phyloP scores from a whole-genome alignment of 2,113 vertebrate species.

The Dasyornis broadbenti region DNA sequence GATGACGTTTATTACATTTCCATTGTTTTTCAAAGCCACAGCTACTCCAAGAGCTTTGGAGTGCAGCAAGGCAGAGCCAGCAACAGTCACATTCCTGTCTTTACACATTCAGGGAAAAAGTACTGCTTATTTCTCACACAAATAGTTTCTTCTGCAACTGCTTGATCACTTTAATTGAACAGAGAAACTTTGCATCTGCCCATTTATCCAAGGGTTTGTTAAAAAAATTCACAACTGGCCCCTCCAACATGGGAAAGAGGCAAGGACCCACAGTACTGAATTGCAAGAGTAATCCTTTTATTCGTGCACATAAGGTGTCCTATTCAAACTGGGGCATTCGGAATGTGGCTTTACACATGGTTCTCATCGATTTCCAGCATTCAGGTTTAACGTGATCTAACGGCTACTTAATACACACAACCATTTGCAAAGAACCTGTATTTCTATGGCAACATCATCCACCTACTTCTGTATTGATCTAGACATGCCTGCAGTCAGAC shows the following conservation, averaged over 20 bases:
- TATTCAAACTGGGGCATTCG: accelerated
- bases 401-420: not conserved
- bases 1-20: not conserved
- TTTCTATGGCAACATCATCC: not conserved
- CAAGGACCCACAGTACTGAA: not conserved
- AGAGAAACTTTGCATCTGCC: not conserved
- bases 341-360: not conserved
- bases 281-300: not conserved
- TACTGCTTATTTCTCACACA: not conserved
- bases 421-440: not conserved
- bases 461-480: not conserved
- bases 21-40: not conserved
- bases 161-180: not conserved
- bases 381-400: not conserved
- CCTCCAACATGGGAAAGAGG: accelerated
- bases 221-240: not conserved
- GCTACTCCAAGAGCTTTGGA: not conserved
- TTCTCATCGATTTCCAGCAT: not conserved
- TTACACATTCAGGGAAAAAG: not conserved
- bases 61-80: not conserved
- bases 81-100: not conserved
- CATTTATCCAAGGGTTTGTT: not conserved
- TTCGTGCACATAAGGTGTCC: accelerated
- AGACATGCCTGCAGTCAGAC: not conserved
- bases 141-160: not conserved